phyloP scores from a whole-genome alignment of 2,888 invertebrate genomes.

The Hypercompe scribonia region DNA sequence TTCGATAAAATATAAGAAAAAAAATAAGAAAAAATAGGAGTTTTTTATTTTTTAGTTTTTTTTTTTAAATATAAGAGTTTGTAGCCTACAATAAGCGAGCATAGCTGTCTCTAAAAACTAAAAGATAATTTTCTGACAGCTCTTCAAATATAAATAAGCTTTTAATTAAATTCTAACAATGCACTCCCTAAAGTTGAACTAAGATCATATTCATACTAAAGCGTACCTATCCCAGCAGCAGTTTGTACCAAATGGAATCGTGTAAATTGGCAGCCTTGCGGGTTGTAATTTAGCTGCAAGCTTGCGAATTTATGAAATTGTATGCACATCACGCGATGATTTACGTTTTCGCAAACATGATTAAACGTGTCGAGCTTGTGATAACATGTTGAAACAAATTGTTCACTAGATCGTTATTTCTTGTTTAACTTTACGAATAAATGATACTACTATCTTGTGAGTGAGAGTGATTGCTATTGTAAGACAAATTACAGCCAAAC shows the following conservation, averaged over 20 bases:
- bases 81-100: neutral
- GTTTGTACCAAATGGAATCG: neutral
- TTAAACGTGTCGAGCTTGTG: neutral
- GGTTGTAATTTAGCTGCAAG: conserved; percentile 1
- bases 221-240: neutral
- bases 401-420: neutral
- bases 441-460: too few species aligned
- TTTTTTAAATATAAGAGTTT: too few species aligned
- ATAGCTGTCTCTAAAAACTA: neutral
- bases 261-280: neutral
- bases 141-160: neutral
- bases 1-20: too few species aligned
- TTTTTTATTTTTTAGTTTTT: too few species aligned
- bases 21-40: too few species aligned
- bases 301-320: conserved; percentile 1
- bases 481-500: too few species aligned
- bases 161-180: neutral
- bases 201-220: neutral
- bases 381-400: neutral
- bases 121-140: neutral
- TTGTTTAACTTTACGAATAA: neutral
- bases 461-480: too few species aligned
- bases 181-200: neutral
- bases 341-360: neutral
- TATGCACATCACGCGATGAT: neutral